Evolutionary conservation across 2,113 vertebrate genomes (phyloP).

Genomic region (Synodontis membranacea): DNA sequence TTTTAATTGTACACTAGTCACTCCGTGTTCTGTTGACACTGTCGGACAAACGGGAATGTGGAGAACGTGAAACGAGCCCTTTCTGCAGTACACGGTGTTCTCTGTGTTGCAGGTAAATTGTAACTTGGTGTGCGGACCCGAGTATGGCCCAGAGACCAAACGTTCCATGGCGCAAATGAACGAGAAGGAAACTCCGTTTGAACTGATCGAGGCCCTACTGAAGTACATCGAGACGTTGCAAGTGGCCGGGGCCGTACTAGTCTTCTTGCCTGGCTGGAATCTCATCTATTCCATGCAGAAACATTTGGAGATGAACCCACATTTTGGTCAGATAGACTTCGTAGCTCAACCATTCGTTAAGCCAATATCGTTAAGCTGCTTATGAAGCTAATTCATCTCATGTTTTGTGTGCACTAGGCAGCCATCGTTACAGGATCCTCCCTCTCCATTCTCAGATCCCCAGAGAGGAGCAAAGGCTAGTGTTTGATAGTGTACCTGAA

Average conservation of each 20-base stretch:
- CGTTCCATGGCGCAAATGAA: conserved; percentile 86
- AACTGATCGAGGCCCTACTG: conserved; percentile 91
- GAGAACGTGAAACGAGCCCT: neutral
- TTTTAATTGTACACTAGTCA: too few relatives aligned
- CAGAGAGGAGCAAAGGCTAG: conserved; percentile 89
- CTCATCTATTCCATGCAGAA: conserved; percentile 95
- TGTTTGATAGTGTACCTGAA: conserved; percentile 86
- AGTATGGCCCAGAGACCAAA: conserved; percentile 86
- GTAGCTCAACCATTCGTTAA: neutral
- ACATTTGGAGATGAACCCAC: conserved; percentile 87
- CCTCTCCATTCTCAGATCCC: conserved; percentile 96
- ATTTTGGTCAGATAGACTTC: conserved; percentile 79
- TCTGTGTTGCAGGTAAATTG: conserved; percentile 81
- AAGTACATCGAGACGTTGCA: conserved; percentile 89
- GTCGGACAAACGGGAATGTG: neutral
- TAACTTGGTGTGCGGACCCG: conserved; percentile 82
- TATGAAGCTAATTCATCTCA: neutral
- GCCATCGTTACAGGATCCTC: conserved; percentile 81
- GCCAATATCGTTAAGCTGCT: neutral
- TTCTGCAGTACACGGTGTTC: neutral
- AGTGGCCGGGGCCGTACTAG: conserved; percentile 84
- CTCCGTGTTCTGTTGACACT: neutral
- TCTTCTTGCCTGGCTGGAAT: conserved; percentile 97
- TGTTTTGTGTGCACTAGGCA: conserved; percentile 70
- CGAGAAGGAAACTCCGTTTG: conserved; percentile 93